phyloP scores from a whole-genome alignment of 2,888 invertebrate species.

The Aspidiotus rigidus region DNA sequence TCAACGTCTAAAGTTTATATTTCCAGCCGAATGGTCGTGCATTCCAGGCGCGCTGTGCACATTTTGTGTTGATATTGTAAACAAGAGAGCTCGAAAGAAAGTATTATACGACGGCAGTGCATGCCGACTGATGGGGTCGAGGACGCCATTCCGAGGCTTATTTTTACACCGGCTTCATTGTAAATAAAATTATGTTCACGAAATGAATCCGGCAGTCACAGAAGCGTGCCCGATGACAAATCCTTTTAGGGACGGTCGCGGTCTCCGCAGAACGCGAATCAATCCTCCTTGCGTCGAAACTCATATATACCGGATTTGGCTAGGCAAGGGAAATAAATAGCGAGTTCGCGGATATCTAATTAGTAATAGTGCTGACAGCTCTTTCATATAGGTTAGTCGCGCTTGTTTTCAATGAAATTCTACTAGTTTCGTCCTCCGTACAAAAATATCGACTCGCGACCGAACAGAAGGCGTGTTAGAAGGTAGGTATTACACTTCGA shows the following conservation, averaged over 20 bases:
- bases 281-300: no score
- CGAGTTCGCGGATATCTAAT: no score
- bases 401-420: no score
- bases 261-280: not conserved
- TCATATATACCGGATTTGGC: no score
- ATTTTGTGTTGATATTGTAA: slow-evolving; percentile 27
- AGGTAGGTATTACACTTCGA: no score
- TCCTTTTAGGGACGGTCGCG: slow-evolving; percentile 5
- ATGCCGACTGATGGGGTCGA: not conserved
- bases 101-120: slow-evolving; percentile 10
- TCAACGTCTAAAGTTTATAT: slow-evolving; percentile 27
- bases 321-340: no score
- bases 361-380: no score
- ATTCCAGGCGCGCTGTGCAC: slow-evolving; percentile 18
- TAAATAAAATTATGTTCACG: slow-evolving; percentile 27
- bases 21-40: slow-evolving; percentile 24
- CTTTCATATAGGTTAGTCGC: no score
- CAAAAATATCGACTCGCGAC: no score
- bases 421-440: no score
- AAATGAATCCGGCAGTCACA: slow-evolving; percentile 15
- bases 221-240: slow-evolving; percentile 15
- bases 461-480: no score
- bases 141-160: slow-evolving; percentile 19
- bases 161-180: slow-evolving; percentile 27
- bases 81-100: slow-evolving; percentile 14